phyloP scores from a whole-genome alignment of 2,888 invertebrate species.

The Tryphoninae sp. region DNA sequence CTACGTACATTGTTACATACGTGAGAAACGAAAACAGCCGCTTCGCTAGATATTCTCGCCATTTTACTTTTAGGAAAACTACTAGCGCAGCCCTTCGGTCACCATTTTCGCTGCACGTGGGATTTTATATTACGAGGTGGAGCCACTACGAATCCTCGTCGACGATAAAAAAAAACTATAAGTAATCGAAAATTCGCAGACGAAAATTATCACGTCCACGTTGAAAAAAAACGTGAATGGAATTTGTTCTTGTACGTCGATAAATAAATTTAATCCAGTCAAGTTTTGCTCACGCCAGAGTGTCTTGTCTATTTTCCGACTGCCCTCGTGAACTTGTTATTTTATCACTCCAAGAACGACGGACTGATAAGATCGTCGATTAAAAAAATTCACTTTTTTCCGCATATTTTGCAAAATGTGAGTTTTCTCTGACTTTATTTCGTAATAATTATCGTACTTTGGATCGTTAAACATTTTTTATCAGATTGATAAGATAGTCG shows the following conservation, averaged over 20 bases:
- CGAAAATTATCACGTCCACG: no score
- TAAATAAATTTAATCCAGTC: background rate
- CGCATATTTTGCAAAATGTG: background rate
- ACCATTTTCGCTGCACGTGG: background rate
- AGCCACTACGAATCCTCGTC: background rate
- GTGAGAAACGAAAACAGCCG: constrained; percentile 10
- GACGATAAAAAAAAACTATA: background rate
- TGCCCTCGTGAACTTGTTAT: background rate
- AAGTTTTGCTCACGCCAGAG: background rate
- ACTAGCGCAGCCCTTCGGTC: constrained; percentile 14
- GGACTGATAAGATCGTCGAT: background rate
- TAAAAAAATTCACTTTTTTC: constrained; percentile 35
- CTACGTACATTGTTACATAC: background rate
- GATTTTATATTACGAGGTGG: background rate
- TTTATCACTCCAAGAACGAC: background rate
- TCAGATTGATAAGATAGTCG: background rate
- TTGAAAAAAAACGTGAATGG: no score
- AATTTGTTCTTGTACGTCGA: no score
- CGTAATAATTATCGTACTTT: no score
- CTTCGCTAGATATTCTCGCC: constrained; percentile 20
- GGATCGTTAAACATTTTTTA: no score
- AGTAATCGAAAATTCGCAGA: background rate
- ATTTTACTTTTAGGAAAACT: constrained; percentile 40
- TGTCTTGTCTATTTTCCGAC: constrained; percentile 3
- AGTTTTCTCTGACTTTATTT: background rate